Evolutionary conservation across 2,888 invertebrate species (phyloP).

Genomic region (Hirtodrosophila trivittata): DNA sequence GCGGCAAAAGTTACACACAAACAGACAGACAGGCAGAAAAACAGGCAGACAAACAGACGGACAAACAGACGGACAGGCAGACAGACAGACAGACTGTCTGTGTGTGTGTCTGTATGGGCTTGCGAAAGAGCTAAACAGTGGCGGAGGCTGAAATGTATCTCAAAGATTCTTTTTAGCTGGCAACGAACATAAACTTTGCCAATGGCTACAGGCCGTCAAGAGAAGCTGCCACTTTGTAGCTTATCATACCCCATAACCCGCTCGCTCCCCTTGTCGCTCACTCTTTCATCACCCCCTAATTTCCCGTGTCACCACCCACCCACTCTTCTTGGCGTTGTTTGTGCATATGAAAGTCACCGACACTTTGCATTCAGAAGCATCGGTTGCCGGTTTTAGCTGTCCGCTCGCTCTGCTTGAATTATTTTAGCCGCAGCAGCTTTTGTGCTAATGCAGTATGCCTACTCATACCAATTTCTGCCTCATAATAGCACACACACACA

Average conservation of each 20-base stretch:
- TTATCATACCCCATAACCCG: not conserved
- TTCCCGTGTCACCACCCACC: conserved; percentile 29
- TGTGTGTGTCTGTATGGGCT: not conserved
- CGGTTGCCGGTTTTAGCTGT: conserved; percentile 32
- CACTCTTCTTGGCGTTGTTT: conserved; percentile 23
- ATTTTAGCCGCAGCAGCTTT: conserved; percentile 47
- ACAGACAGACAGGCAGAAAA: conserved; percentile 21
- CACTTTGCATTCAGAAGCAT: conserved; percentile 45
- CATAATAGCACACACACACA: conserved; percentile 1
- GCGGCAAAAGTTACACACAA: conserved; percentile 67
- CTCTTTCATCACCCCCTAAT: not conserved
- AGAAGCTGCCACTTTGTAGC: conserved; percentile 3
- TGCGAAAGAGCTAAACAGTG: conserved; percentile 5
- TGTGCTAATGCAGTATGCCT: conserved; percentile 59
- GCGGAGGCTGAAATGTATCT: conserved; percentile 42
- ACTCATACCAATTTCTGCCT: conserved; percentile 9
- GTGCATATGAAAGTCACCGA: conserved; percentile 56
- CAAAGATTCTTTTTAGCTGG: conserved; percentile 58
- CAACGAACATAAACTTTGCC: conserved; percentile 28
- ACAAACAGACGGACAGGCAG: not conserved
- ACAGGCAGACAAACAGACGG: conserved; percentile 11
- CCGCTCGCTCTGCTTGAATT: conserved; percentile 50
- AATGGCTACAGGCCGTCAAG: conserved; percentile 23
- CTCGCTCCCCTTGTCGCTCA: not conserved
- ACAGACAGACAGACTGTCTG: not conserved